These are phyloP conservation scores for Phorcus lineatus DNA, from an alignment of 2,888 invertebrate genomes.

Conservation along the genomic window DNA sequence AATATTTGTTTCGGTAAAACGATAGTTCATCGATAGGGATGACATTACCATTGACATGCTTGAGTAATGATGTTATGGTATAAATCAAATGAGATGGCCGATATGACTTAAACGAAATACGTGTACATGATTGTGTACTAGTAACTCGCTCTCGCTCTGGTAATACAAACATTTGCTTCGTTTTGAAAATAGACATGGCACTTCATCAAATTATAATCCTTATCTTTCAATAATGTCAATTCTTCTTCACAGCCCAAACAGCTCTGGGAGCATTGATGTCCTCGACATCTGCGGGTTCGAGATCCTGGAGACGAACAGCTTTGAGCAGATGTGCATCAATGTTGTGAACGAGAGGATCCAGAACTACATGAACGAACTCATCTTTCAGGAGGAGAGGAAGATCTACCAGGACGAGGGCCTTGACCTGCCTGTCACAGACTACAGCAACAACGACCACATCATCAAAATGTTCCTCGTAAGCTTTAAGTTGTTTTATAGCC, in stretches of 20 bases:
- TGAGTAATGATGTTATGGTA: no score
- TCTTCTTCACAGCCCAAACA: not conserved
- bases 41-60: no score
- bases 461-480: constrained; percentile 51
- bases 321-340: constrained; percentile 72
- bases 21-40: no score
- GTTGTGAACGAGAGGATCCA: constrained; percentile 68
- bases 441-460: constrained; percentile 60
- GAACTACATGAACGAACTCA: constrained; percentile 58
- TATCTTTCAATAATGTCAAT: no score
- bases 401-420: constrained; percentile 54
- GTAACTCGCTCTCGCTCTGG: no score
- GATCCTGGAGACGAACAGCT: constrained; percentile 62
- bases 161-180: no score
- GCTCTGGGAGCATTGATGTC: constrained; percentile 55
- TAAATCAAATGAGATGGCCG: no score
- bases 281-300: constrained; percentile 73
- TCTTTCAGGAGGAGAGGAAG: constrained; percentile 54
- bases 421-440: constrained; percentile 42
- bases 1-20: no score
- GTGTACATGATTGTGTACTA: no score
- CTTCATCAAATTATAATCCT: no score
- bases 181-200: not conserved
- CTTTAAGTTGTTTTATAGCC: no score
- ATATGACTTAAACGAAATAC: no score